Conservation (phyloP, 2,888 invertebrate species). For the Noctua janthina region DNA sequence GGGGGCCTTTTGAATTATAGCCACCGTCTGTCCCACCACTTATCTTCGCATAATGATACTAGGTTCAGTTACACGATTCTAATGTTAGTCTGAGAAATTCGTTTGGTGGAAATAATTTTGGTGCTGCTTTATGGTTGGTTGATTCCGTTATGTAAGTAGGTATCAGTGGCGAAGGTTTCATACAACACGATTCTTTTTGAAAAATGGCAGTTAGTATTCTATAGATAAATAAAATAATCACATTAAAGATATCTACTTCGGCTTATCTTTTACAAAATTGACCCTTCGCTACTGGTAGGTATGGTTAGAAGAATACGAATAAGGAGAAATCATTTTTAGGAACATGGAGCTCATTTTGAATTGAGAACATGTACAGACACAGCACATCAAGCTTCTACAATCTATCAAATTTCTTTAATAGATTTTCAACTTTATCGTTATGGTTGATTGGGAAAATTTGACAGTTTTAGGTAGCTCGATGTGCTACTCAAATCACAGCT, state of each 20-base stretch:
- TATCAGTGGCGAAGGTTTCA: too few relatives aligned
- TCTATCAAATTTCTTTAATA: too few relatives aligned
- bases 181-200: too few relatives aligned
- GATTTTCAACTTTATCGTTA: too few relatives aligned
- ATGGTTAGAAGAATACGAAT: not conserved
- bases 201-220: too few relatives aligned
- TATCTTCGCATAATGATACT: conserved; percentile 81
- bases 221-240: too few relatives aligned
- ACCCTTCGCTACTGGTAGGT: too few relatives aligned
- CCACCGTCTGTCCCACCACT: conserved; percentile 78
- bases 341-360: not conserved
- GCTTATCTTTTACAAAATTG: too few relatives aligned
- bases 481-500: not conserved
- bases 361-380: not conserved
- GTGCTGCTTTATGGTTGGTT: conserved; percentile 25
- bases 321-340: not conserved
- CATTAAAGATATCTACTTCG: too few relatives aligned
- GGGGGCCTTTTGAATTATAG: conserved; percentile 78
- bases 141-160: not conserved
- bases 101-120: conserved; percentile 37
- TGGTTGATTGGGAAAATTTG: too few relatives aligned
- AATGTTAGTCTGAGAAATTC: conserved; percentile 62
- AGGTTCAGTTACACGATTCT: conserved; percentile 79
- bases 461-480: too few relatives aligned
- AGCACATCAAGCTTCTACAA: too few relatives aligned